Evolutionary conservation across 2,113 vertebrate genomes (phyloP), one percentile per base, ranked within the genome.

Genomic region (Pyxicephalus adspersus): DNA sequence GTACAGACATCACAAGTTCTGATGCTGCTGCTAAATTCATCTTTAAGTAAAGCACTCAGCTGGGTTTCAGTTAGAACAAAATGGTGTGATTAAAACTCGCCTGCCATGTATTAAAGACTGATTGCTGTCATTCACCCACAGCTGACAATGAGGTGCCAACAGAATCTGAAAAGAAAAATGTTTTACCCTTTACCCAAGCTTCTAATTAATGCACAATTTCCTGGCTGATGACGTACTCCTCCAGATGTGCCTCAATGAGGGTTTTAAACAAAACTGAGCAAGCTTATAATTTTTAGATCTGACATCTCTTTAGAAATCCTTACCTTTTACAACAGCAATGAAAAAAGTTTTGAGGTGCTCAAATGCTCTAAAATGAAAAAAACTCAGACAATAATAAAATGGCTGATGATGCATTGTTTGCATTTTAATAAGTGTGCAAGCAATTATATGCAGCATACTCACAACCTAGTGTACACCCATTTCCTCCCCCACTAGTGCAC

Each of bases 171-270:
- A 29, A 70, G 76, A 54, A 51, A 58, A 70, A 76, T 13, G 38
- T 45, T 45, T 45, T 45, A 82, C 17, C 4, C 79, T 77, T 64
- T 28, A 7, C 28, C n/a, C 2, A 20, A 0, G 0, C 1, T 20
- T 77, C 71, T 82, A 80, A 85, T 89, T 85, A 84, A 73, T 76
- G 29, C 2, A 0, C 54, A 84, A 77, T 45, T 66, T 70, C 22
- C 38, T 45, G 73, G 4, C 77, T 28, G 79, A 5, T n/a, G 83
- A 76, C 66, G 5, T 38, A n/a, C 64, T 61, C 52, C 66, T 61
- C 67, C 76, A 26, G 82, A 71, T 64, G 70, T 64, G 65, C 25
- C 67, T 17, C 58, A 51, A 74, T 81, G 55, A 19, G 19, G 25
- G 57, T 51, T 28, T 63, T 18, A 64, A 52, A 81, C 79, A 60